These are phyloP conservation scores for Charadrius vociferus DNA, from an alignment of 2,113 vertebrate genomes.

Conservation along the genomic window DNA sequence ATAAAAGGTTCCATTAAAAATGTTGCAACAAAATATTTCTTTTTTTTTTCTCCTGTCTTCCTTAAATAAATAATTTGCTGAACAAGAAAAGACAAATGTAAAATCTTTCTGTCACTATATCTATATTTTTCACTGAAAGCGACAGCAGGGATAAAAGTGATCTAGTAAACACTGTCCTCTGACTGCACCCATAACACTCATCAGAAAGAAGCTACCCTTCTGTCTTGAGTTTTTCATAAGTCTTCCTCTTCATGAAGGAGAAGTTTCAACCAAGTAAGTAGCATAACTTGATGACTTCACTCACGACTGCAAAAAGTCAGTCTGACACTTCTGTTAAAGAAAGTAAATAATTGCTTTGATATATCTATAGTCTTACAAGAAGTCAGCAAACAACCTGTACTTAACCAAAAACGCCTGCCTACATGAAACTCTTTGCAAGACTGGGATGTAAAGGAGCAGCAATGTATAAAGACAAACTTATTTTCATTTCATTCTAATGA, in stretches of 20 bases:
- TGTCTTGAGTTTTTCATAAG: background rate
- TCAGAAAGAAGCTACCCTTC: background rate
- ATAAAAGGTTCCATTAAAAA: background rate
- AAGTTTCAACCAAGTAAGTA: background rate
- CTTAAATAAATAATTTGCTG: background rate
- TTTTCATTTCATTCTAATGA: background rate
- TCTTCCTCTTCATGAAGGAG: background rate
- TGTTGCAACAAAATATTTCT: background rate
- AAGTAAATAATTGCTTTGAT: background rate
- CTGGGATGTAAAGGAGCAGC: background rate
- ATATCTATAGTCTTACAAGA: background rate
- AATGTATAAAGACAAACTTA: background rate
- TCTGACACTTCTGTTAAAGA: background rate
- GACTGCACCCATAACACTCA: background rate
- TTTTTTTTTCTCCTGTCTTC: accelerated
- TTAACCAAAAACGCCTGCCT: background rate
- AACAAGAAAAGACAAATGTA: background rate
- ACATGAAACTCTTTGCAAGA: background rate
- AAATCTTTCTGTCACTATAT: background rate
- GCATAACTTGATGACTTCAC: background rate
- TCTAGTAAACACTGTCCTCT: background rate
- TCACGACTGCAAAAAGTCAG: background rate
- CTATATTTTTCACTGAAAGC: background rate
- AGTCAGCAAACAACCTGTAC: conserved; percentile 6
- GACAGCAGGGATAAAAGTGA: background rate